Base-by-base conservation (phyloP, 2,797 vertebrate genomes). In the Phataginus tricuspis region DNA sequence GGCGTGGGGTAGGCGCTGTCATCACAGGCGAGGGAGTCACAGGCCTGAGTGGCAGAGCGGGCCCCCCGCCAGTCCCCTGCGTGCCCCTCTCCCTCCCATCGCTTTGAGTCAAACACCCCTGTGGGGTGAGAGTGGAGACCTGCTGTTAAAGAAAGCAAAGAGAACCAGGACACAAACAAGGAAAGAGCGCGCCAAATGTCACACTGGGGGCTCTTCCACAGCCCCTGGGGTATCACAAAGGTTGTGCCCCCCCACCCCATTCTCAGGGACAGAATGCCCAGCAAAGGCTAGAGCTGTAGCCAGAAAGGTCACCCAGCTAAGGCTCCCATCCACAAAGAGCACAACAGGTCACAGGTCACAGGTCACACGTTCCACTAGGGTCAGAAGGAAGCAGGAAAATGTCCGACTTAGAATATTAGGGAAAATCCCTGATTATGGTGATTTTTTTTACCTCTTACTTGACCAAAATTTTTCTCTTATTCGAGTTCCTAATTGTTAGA, bases 61-160 rank as follows among this genome's bases (percentile, higher is more conserved):
- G 71, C 64, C 5, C 27, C 25, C 13, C 39, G n/a, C 31, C 45
- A 10, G 63, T 4, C 2, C 3, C 18, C 12, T 34, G 31, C n/a
- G 7, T 0, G 1, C 13, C 19, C 59, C 5, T 27, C 11, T 14
- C 6, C 25, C 31, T 34, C 5, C 19, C 0, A 0, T 18, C 12
- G 7, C 39, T 27, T 14, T 49, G 49, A n/a, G 34, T 45, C 42
- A 45, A 45, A 45, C 42, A 45, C 42, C 42, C 42, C 42, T 11
- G 42, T 2, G 10, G 8, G 42, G 42, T 45, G 42, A 45, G 45
- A 66, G 12, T 1, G 16, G 7, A 53, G 25, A 69, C 12, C 3
- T 3, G 37, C n/a, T 88, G 53, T 69, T 16, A 69, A 53, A 90
- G 31, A 79, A 7, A 53, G 53, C 16, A 49, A 64, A 85, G 27